phyloP scores from a whole-genome alignment of 2,113 vertebrate species.

The Marmota flaviventris region DNA sequence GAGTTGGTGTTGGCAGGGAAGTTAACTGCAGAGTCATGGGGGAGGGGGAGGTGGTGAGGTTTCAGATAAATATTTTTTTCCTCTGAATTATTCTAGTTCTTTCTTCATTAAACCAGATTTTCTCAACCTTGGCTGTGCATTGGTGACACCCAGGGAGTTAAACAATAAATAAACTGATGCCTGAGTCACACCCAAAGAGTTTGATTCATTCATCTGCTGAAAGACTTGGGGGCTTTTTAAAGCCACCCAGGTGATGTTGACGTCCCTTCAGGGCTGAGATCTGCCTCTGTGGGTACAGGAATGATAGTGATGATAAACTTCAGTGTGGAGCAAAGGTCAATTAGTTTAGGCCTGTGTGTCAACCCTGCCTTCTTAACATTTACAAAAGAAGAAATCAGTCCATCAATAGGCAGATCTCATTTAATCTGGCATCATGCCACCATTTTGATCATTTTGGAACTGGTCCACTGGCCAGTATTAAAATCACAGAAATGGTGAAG shows the following conservation, averaged over 20 bases:
- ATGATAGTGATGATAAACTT: background rate
- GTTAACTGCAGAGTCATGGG: background rate
- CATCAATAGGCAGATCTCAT: background rate
- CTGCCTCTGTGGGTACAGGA: rapidly evolving
- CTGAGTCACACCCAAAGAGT: background rate
- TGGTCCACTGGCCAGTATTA: background rate
- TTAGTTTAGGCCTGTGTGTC: background rate
- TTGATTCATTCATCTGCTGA: background rate
- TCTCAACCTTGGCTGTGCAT: background rate
- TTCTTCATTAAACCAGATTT: background rate
- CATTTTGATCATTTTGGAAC: background rate
- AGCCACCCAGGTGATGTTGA: background rate
- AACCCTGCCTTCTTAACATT: background rate
- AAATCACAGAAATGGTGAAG: background rate
- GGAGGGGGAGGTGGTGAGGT: background rate
- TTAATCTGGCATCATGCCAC: background rate
- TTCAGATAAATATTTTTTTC: background rate
- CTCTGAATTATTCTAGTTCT: background rate
- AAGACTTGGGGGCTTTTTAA: background rate
- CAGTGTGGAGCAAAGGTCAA: background rate
- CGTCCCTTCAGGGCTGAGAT: background rate
- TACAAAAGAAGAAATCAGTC: background rate
- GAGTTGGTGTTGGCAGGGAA: background rate
- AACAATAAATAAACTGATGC: background rate
- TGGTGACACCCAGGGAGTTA: background rate